phyloP scores from a whole-genome alignment of 2,113 vertebrate species.

The Nothocercus julius region DNA sequence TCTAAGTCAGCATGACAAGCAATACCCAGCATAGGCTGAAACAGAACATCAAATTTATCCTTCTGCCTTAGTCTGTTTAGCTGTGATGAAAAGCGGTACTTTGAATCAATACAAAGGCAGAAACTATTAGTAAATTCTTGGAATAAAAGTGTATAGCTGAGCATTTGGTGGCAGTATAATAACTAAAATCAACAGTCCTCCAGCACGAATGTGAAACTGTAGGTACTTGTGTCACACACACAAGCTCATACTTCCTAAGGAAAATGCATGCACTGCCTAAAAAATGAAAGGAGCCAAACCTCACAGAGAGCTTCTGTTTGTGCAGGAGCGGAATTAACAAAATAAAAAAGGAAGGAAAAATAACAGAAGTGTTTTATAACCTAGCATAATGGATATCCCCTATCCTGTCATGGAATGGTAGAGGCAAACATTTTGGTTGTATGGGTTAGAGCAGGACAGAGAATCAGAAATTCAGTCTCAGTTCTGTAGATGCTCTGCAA shows the following conservation, averaged over 20 bases:
- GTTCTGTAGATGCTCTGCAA: neutral
- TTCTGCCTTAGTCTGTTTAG: neutral
- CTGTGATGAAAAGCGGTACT: neutral
- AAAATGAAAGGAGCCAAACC: neutral
- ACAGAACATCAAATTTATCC: neutral
- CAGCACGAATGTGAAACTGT: rapidly evolving
- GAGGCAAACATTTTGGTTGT: rapidly evolving
- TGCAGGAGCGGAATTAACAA: neutral
- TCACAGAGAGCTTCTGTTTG: neutral
- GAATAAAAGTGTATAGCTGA: neutral
- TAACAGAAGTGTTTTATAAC: neutral
- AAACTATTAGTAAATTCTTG: rapidly evolving
- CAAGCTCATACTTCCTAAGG: neutral
- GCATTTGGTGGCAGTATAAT: conserved; percentile 54
- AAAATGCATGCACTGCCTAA: neutral
- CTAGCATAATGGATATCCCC: neutral
- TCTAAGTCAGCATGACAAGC: neutral
- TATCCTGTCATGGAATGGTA: neutral
- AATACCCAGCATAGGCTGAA: neutral
- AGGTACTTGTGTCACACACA: rapidly evolving
- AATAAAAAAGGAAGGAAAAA: neutral
- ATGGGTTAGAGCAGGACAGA: neutral
- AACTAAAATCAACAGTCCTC: rapidly evolving
- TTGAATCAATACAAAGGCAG: neutral
- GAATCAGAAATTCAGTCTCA: neutral